Base-by-base conservation (phyloP, 2,797 vertebrate species). In the Saguinus oedipus region DNA sequence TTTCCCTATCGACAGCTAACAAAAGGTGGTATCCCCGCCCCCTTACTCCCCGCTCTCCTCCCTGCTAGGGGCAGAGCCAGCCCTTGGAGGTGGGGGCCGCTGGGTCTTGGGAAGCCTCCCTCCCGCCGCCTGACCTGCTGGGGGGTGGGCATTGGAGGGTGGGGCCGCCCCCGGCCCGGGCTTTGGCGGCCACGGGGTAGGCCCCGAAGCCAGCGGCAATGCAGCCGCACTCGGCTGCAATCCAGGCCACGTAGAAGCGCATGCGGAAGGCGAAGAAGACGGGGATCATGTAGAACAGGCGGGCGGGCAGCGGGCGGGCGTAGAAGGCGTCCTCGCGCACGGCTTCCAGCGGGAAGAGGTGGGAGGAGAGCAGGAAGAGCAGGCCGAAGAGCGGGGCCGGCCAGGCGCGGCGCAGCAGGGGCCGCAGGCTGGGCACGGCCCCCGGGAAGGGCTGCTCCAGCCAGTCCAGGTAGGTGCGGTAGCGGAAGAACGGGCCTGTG, bases 161-260 rank as follows among this genome's bases (percentile, higher is more conserved):
- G 95, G 99, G 99, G 55, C 99, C 99, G 64, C 99, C 99, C 93
- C 99, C 99, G 10, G 99, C 98, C 96, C 99, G 99, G 90, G 99
- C 98, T 93, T 99, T 98, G 1, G 99, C 98, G 5, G 98, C 98
- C 97, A 99, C 98, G 17, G 99, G 99, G 94, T 99, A 99, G 96
- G 99, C 99, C 97, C 99, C 99, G 11, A 99, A 99, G 80, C 99
- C 99, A 0, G 99, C 99, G 1, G 99, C 99, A 93, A 99, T 99
- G 95, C 99, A 99, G 36, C 99, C 98, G 3, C 99, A 99, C 97
- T 99, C 99, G 0, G 99, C 99, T 0, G 99, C 98, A 70, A 99
- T 99, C 99, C 99, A 99, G 3, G 99, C 99, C 1, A 99, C 99
- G 64, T 99, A 99, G 98, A 99, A 99, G 94, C 99, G 99, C 99